Percentiles rank a stretch among this genome's conserved stretches.
These are phyloP conservation scores for Columba janthina DNA, from an alignment of 2,113 vertebrate genomes.

Conservation along the genomic window DNA sequence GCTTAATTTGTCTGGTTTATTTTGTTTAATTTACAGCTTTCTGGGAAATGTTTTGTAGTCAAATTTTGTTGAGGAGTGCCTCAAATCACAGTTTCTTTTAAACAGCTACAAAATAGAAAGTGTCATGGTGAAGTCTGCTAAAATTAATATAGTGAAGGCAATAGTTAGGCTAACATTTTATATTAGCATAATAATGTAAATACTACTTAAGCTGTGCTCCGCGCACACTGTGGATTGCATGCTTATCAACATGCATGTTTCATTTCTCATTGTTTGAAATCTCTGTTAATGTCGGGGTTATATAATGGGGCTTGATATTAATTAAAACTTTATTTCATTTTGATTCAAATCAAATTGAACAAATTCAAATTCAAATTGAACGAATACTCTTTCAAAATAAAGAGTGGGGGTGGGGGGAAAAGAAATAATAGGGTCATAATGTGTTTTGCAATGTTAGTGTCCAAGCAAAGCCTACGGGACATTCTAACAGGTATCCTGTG, in stretches of 20 bases:
- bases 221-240: background rate
- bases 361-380: background rate
- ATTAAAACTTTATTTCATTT: background rate
- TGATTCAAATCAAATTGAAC: background rate
- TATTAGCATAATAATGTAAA: background rate
- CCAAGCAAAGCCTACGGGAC: background rate
- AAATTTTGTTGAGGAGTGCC: background rate
- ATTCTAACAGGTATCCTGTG: background rate
- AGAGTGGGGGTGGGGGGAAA: accelerated
- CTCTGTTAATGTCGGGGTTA: background rate
- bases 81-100: background rate
- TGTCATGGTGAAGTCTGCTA: background rate
- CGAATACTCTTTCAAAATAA: background rate
- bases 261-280: background rate
- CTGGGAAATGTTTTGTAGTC: background rate
- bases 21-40: background rate
- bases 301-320: background rate
- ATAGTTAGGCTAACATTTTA: background rate
- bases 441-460: background rate
- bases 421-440: background rate
- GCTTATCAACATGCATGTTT: accelerated
- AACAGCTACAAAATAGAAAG: background rate
- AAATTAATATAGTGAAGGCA: background rate
- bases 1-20: background rate
- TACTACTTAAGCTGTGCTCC: background rate